Conservation (phyloP, 1,140 invertebrate species). For the Temnothorax curvispinosus region DNA sequence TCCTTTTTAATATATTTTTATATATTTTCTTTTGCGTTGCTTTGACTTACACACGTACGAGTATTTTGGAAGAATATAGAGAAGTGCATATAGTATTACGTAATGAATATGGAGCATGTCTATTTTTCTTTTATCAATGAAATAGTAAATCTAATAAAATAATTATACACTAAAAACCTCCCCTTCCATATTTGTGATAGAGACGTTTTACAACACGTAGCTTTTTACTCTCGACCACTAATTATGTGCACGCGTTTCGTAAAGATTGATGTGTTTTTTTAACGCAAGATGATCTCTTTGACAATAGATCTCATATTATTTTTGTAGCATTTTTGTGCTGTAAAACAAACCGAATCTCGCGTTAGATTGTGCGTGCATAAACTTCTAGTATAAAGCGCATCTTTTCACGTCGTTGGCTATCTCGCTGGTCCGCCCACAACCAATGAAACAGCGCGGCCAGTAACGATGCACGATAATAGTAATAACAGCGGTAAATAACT, state of each 20-base stretch:
- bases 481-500: slow-evolving; percentile 56
- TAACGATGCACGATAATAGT: slow-evolving; percentile 58
- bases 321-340: not conserved
- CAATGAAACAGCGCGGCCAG: slow-evolving; percentile 29
- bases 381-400: slow-evolving; percentile 24
- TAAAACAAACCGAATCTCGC: slow-evolving; percentile 35
- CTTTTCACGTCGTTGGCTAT: slow-evolving; percentile 42
- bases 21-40: not conserved
- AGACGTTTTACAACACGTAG: not conserved
- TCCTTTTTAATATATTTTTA: slow-evolving; percentile 40
- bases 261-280: not conserved
- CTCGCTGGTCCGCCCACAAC: slow-evolving; percentile 48
- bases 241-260: not conserved
- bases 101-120: not conserved
- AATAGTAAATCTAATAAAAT: not conserved
- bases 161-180: not conserved
- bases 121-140: not conserved
- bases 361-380: slow-evolving; percentile 22
- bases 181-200: not conserved
- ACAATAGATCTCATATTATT: not conserved
- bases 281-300: not conserved
- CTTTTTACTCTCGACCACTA: not conserved
- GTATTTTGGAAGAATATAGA: not conserved
- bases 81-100: not conserved
- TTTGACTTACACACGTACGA: not conserved